Evolutionary conservation across 1,140 invertebrate species (phyloP).

Genomic region (Drosophila orosa): DNA sequence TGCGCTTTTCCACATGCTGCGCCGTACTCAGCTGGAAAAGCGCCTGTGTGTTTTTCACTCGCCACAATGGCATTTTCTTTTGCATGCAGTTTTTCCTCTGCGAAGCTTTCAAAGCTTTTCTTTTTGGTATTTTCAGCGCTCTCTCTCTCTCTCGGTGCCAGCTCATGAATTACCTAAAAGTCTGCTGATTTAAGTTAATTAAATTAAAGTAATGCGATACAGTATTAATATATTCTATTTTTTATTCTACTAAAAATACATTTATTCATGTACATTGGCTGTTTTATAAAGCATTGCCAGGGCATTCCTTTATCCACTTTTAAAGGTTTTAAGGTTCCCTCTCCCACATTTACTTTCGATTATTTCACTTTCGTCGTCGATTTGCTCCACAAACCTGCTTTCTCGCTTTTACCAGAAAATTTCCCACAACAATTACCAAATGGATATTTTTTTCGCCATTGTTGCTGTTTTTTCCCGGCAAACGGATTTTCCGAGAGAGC

Average conservation of each 20-base stretch:
- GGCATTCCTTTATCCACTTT: too few relatives aligned
- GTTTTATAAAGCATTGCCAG: neutral
- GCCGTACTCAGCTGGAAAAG: slow-evolving; percentile 78
- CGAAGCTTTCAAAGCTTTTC: slow-evolving; percentile 40
- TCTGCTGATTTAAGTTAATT: slow-evolving; percentile 7
- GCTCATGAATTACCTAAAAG: slow-evolving; percentile 13
- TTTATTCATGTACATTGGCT: neutral
- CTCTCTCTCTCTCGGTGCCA: neutral
- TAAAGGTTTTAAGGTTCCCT: neutral
- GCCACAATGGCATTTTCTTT: slow-evolving; percentile 47
- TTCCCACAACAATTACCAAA: slow-evolving; percentile 64
- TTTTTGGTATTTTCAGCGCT: slow-evolving; percentile 34
- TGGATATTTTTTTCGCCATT: slow-evolving; percentile 33
- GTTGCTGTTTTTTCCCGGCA: slow-evolving; percentile 36
- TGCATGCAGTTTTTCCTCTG: slow-evolving; percentile 28
- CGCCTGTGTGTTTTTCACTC: slow-evolving; percentile 43
- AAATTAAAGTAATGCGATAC: neutral
- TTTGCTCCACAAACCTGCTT: slow-evolving; percentile 73
- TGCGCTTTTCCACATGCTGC: slow-evolving; percentile 78
- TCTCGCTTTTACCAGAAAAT: slow-evolving; percentile 46
- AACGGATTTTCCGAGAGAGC: slow-evolving; percentile 22
- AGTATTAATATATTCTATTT: neutral
- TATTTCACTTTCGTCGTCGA: slow-evolving; percentile 46
- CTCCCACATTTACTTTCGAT: slow-evolving; percentile 13
- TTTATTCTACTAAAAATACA: neutral